Conservation (phyloP, 2,113 vertebrate species). For the Sylvia atricapilla region DNA sequence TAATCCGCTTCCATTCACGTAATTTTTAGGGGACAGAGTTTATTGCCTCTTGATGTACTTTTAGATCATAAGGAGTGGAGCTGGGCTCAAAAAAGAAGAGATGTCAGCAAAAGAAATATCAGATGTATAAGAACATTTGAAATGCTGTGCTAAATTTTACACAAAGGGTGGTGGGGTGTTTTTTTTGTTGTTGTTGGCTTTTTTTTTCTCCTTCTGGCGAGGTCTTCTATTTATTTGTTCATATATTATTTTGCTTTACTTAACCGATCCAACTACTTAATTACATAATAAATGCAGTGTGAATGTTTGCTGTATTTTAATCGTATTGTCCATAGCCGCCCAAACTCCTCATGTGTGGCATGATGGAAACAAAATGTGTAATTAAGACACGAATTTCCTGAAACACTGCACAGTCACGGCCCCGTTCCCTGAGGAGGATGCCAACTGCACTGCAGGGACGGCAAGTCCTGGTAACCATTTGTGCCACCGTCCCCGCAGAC, state of each 20-base stretch:
- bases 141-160: not conserved
- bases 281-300: not conserved
- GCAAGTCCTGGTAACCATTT: rapidly evolving
- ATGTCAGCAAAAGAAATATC: not conserved
- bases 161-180: too few relatives aligned
- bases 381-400: not conserved
- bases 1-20: not conserved
- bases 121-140: not conserved
- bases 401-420: too few relatives aligned
- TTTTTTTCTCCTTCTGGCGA: not conserved
- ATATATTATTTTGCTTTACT: not conserved
- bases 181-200: not conserved
- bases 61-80: not conserved
- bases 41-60: not conserved
- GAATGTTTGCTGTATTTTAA: not conserved
- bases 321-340: not conserved
- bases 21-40: not conserved
- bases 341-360: not conserved
- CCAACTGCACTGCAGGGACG: not conserved
- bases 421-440: not conserved
- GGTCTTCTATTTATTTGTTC: not conserved
- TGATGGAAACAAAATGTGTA: not conserved
- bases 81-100: not conserved
- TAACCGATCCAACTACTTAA: not conserved
- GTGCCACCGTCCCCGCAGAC: not conserved